phyloP scores from a whole-genome alignment of 2,888 invertebrate genomes.

The Cremastobaeus sp. region DNA sequence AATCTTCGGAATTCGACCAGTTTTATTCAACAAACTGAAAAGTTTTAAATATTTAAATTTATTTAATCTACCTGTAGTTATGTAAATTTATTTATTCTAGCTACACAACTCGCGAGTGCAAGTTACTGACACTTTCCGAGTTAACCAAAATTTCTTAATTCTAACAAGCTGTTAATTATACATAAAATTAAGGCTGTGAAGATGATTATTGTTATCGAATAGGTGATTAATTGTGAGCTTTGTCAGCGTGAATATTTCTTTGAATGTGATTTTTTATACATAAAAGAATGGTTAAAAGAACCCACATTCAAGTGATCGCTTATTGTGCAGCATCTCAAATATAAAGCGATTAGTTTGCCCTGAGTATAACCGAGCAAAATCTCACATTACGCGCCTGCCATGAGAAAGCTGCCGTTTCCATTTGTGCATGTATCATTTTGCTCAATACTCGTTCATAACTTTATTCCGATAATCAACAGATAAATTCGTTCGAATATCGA shows the following conservation, averaged over 20 bases:
- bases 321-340: constrained; percentile 6
- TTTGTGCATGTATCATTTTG: constrained; percentile 18
- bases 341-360: constrained; percentile 8
- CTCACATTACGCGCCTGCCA: constrained; percentile 26
- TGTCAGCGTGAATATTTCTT: constrained; percentile 27
- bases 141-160: constrained; percentile 22
- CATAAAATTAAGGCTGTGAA: constrained; percentile 44
- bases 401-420: constrained; percentile 37
- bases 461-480: constrained; percentile 8
- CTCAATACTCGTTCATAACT: constrained; percentile 20
- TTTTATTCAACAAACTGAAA: constrained; percentile 7
- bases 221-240: constrained; percentile 48
- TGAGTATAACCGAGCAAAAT: constrained; percentile 14
- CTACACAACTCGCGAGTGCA: background rate
- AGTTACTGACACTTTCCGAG: background rate
- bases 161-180: constrained; percentile 11
- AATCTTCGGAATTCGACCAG: background rate
- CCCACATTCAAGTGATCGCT: constrained; percentile 10
- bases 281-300: constrained; percentile 9
- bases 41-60: background rate
- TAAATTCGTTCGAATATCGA: constrained; percentile 19
- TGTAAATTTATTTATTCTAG: constrained; percentile 18
- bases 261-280: constrained; percentile 7
- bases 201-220: constrained; percentile 25
- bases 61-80: constrained; percentile 9